These are phyloP conservation scores for Turritopsis dohrnii DNA, from an alignment of 30 jellyfish, hydroid and myxozoan species.

Conservation along the genomic window DNA sequence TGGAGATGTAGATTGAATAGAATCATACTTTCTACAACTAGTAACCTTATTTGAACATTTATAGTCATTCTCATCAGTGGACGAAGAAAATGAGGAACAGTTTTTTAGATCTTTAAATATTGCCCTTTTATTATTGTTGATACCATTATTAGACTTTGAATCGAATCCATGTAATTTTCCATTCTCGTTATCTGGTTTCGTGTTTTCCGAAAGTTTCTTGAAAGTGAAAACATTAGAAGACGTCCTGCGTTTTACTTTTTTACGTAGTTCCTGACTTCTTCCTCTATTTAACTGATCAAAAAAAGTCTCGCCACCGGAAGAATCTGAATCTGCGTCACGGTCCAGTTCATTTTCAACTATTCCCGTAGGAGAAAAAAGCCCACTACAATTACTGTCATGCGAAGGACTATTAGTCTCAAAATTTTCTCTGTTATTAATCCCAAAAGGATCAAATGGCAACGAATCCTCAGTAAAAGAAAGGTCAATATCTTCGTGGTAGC, in stretches of 20 bases:
- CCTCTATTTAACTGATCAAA: neutral
- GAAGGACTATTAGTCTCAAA: neutral
- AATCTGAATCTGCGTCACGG: constrained; percentile 27
- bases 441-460: neutral
- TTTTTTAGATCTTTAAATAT: constrained; percentile 8
- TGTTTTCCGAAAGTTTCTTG: neutral
- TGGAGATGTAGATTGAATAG: constrained; percentile 2
- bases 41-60: neutral
- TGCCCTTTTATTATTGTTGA: neutral
- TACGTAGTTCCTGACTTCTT: neutral
- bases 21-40: neutral
- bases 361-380: constrained; percentile 2
- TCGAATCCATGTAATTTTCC: neutral
- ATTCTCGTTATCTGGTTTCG: neutral
- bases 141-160: neutral
- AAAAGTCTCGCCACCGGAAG: constrained; percentile 16
- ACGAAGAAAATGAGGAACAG: constrained; percentile 18
- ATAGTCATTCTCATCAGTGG: constrained; percentile 19
- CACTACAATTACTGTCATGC: constrained; percentile 17
- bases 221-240: constrained; percentile 27
- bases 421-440: neutral
- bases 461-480: neutral
- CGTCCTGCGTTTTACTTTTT: constrained; percentile 14
- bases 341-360: constrained; percentile 4
- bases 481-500: neutral